Evolutionary conservation across 2,113 vertebrate genomes (phyloP).

Genomic region (Phrynocephalus versicolor): DNA sequence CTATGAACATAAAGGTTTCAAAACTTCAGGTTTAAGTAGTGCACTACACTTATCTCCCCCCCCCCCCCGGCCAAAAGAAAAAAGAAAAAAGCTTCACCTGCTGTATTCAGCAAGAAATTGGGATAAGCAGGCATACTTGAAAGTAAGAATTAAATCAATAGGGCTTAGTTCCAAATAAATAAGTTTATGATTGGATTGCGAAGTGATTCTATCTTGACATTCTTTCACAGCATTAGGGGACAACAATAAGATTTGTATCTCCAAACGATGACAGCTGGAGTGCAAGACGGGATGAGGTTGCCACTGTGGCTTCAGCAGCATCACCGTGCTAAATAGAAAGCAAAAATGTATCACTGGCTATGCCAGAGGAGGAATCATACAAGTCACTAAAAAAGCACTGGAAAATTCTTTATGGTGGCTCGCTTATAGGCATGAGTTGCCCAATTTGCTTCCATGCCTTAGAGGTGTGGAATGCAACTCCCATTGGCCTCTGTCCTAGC

Average conservation of each 20-base stretch:
- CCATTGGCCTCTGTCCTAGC: neutral
- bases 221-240: neutral
- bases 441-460: neutral
- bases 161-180: slow-evolving; percentile 15
- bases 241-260: neutral
- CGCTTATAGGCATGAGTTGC: neutral
- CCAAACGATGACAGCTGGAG: neutral
- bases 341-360: neutral
- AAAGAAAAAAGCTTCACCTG: slow-evolving; percentile 31
- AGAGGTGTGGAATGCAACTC: neutral
- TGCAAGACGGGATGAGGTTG: neutral
- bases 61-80: no score
- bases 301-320: neutral
- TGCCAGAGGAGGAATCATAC: neutral
- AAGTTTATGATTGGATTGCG: neutral
- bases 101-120: slow-evolving; percentile 19
- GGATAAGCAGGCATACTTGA: slow-evolving; percentile 5
- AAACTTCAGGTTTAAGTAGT: slow-evolving; percentile 29
- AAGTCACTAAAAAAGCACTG: neutral
- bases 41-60: neutral
- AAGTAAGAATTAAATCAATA: neutral
- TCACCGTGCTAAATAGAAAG: neutral
- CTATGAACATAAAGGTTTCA: neutral
- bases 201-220: neutral
- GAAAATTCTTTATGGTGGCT: neutral